Percentiles rank a stretch among this genome's conserved stretches.
phyloP scores from a whole-genome alignment of 2,888 invertebrate species.

The Frankliniella fusca region DNA sequence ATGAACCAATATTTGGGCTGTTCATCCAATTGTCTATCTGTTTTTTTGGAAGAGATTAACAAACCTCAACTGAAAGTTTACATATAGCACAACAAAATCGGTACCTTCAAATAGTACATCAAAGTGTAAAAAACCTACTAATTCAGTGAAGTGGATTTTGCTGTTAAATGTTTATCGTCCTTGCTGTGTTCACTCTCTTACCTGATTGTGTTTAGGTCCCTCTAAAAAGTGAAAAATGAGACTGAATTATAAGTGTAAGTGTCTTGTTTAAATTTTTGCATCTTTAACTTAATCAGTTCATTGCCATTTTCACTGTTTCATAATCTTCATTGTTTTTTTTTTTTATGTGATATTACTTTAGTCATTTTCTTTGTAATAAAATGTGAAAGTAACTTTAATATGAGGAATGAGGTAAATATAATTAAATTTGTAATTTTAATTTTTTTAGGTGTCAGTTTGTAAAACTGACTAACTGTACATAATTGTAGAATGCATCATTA shows the following conservation, averaged over 20 bases:
- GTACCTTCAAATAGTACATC: neutral
- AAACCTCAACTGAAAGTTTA: too few relatives aligned
- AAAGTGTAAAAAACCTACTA: neutral
- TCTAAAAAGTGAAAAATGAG: neutral
- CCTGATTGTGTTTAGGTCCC: neutral
- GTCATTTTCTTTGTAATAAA: neutral
- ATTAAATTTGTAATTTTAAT: neutral
- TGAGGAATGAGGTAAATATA: neutral
- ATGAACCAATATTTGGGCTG: too few relatives aligned
- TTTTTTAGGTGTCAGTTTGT: neutral
- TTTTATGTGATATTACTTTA: neutral
- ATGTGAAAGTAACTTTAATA: neutral
- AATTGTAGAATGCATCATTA: too few relatives aligned
- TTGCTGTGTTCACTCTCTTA: neutral
- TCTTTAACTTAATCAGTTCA: neutral
- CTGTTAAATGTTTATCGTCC: neutral
- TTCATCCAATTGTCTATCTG: too few relatives aligned
- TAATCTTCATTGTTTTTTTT: neutral
- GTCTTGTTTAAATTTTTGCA: neutral
- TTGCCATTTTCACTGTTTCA: neutral
- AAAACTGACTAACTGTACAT: too few relatives aligned
- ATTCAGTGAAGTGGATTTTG: too few relatives aligned
- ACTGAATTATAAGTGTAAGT: neutral
- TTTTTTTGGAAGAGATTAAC: too few relatives aligned
- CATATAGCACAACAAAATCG: neutral